These are phyloP conservation scores for Parnassius mnemosyne DNA, from an alignment of 2,888 invertebrate genomes.

Conservation along the genomic window DNA sequence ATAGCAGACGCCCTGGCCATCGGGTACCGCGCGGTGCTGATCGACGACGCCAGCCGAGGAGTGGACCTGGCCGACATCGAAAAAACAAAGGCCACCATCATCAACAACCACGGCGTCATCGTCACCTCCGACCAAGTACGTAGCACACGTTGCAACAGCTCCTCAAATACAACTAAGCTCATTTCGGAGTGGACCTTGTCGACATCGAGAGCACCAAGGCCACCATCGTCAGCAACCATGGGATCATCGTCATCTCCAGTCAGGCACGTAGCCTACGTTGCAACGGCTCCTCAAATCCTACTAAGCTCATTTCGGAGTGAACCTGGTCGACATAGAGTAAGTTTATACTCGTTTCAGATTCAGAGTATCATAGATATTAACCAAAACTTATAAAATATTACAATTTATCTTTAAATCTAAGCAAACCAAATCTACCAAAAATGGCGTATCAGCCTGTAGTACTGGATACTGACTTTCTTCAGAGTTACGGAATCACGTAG, in stretches of 20 bases:
- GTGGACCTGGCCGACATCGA: constrained; percentile 92
- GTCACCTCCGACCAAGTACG: constrained; percentile 86
- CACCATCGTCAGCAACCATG: too few relatives aligned
- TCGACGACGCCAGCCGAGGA: constrained; percentile 95
- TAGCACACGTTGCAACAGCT: background rate
- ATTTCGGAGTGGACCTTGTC: constrained; percentile 85
- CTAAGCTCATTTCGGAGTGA: constrained; percentile 81
- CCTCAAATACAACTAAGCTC: too few relatives aligned
- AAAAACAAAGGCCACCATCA: constrained; percentile 87
- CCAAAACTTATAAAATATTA: too few relatives aligned
- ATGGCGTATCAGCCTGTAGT: too few relatives aligned
- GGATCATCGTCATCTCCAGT: constrained; percentile 73
- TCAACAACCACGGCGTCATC: constrained; percentile 89
- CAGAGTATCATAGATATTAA: too few relatives aligned
- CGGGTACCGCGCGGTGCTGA: constrained; percentile 92
- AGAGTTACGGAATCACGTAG: too few relatives aligned
- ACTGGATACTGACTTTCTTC: too few relatives aligned
- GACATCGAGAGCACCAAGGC: too few relatives aligned
- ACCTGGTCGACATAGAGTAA: constrained; percentile 62
- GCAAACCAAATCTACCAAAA: too few relatives aligned
- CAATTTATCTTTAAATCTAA: too few relatives aligned
- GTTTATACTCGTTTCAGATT: too few relatives aligned
- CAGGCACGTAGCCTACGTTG: constrained; percentile 67
- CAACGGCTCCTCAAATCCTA: too few relatives aligned
- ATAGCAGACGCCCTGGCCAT: constrained; percentile 93